Percentiles rank a stretch among this genome's conserved stretches.
These are phyloP conservation scores for Nephrocerus scutellatus DNA, from an alignment of 2,888 invertebrate species.

Conservation along the genomic window DNA sequence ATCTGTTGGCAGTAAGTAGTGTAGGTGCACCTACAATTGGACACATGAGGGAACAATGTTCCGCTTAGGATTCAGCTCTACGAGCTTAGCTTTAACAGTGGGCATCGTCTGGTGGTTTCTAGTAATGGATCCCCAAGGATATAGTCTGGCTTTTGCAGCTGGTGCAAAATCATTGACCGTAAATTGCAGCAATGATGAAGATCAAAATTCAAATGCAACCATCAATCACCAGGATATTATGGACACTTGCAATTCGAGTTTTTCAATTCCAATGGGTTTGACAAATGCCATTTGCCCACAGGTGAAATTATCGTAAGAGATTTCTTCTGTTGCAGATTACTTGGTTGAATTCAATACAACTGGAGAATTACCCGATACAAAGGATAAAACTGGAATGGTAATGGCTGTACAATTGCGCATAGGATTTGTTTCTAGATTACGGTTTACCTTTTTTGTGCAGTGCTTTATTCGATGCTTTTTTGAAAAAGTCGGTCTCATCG, in stretches of 20 bases:
- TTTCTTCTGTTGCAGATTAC: constrained; percentile 47
- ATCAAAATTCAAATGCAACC: background rate
- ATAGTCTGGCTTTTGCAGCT: no score
- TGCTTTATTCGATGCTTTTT: constrained; percentile 54
- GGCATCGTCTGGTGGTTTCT: no score
- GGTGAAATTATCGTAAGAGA: no score
- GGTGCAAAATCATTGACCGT: no score
- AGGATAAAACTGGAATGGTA: constrained; percentile 55
- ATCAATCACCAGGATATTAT: constrained; percentile 46
- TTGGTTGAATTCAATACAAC: constrained; percentile 50
- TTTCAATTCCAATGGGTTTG: constrained; percentile 52
- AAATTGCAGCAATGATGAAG: background rate
- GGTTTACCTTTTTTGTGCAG: constrained; percentile 32
- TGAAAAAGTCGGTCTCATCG: constrained; percentile 48
- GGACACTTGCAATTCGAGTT: constrained; percentile 52
- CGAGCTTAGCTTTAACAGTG: no score
- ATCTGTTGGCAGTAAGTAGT: no score
- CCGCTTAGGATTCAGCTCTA: no score
- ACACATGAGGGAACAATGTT: no score
- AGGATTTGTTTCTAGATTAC: constrained; percentile 3
- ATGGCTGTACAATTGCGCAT: constrained; percentile 12
- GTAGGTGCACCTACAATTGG: no score
- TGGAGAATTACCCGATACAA: constrained; percentile 54
- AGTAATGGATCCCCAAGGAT: no score
- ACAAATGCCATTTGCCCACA: no score